A percentile compares a stretch with the other conserved stretches of the same genome.
These are phyloP conservation scores for Macropodus opercularis DNA, from an alignment of 2,797 vertebrate genomes.

Conservation along the genomic window DNA sequence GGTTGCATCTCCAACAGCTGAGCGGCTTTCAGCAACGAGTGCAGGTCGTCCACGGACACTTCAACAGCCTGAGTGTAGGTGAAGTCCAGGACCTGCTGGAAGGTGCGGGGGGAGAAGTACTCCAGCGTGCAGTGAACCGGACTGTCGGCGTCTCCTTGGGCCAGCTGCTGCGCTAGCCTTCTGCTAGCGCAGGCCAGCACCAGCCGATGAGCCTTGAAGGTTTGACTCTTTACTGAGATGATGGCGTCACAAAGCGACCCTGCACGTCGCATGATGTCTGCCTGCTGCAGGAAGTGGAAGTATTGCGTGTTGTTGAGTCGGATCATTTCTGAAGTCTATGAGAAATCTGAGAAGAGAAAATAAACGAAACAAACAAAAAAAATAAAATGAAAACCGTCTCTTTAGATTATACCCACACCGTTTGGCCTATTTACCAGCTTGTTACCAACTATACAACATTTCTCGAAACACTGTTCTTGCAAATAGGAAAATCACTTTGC, in stretches of 20 bases:
- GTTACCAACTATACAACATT: constrained; percentile 15
- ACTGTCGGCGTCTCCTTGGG: constrained; percentile 42
- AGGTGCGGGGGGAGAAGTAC: constrained; percentile 79
- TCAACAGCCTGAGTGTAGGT: constrained; percentile 82
- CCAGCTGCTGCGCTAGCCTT: constrained; percentile 73
- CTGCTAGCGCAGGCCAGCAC: constrained; percentile 85
- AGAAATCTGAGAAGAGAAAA: constrained; percentile 43
- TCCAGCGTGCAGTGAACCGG: constrained; percentile 73
- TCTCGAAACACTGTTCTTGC: constrained; percentile 14
- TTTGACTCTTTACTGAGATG: constrained; percentile 79
- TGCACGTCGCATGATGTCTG: constrained; percentile 77
- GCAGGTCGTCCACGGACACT: constrained; percentile 78
- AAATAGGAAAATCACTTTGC: constrained; percentile 30
- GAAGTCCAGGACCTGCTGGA: constrained; percentile 86
- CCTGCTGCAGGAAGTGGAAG: constrained; percentile 80
- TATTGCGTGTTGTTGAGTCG: constrained; percentile 82
- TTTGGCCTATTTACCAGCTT: constrained; percentile 5
- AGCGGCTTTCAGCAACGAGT: constrained; percentile 79
- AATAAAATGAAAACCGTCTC: constrained; percentile 6
- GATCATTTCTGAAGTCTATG: constrained; percentile 69
- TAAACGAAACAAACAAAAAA: constrained; percentile 24
- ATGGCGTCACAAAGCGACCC: constrained; percentile 82
- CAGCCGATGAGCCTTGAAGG: constrained; percentile 84
- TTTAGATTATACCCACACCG: constrained; percentile 21
- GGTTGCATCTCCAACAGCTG: constrained; percentile 78